These are phyloP conservation scores for Triplophysa bombifrons DNA, from an alignment of 2,797 vertebrate genomes.

Conservation along the genomic window DNA sequence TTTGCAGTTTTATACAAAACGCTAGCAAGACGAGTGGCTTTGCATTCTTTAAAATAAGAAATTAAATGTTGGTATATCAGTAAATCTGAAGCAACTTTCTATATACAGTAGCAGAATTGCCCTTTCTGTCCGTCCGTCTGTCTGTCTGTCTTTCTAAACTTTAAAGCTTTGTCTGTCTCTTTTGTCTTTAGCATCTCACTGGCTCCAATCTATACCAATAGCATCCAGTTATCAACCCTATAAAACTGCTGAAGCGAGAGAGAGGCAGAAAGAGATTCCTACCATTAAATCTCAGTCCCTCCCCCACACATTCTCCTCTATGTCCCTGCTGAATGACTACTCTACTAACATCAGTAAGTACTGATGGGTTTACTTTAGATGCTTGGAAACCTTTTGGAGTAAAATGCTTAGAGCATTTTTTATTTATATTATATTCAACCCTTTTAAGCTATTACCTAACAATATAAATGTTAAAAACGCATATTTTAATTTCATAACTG, in stretches of 20 bases:
- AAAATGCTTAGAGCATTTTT: too few species aligned
- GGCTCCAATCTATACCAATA: conserved; percentile 10
- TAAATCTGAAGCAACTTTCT: not conserved
- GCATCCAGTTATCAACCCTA: conserved; percentile 37
- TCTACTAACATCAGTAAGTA: not conserved
- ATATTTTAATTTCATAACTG: too few species aligned
- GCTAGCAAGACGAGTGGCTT: not conserved
- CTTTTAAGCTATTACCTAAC: too few species aligned
- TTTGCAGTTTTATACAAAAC: not conserved
- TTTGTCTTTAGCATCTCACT: not conserved
- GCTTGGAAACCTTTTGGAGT: not conserved
- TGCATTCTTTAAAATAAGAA: not conserved
- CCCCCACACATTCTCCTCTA: conserved; percentile 24
- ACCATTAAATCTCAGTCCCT: conserved; percentile 32
- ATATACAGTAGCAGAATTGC: too few species aligned
- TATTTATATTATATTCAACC: too few species aligned
- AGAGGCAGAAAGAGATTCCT: conserved; percentile 21
- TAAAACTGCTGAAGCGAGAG: conserved; percentile 40
- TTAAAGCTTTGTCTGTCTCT: not conserved
- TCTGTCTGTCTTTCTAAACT: not conserved
- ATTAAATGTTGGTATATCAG: not conserved
- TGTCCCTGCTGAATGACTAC: not conserved
- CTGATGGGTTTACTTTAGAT: conserved; percentile 4
- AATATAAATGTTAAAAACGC: too few species aligned
- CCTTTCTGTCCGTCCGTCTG: too few species aligned